These are phyloP conservation scores for Halcyon smyrnensis DNA, from an alignment of 2,797 vertebrate genomes.

Conservation along the genomic window DNA sequence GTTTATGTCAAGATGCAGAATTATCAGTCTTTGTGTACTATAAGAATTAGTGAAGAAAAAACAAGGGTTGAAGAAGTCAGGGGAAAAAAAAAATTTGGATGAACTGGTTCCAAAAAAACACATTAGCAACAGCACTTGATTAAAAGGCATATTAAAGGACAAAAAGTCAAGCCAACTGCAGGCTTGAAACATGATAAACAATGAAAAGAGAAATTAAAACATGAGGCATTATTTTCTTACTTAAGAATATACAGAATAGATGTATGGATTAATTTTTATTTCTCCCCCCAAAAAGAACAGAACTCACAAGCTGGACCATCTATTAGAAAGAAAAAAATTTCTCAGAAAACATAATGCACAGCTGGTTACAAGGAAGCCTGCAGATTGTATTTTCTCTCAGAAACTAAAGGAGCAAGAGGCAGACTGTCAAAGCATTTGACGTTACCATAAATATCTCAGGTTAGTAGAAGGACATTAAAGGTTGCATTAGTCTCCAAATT, in stretches of 20 bases:
- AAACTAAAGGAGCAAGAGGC: not conserved
- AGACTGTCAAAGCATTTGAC: not conserved
- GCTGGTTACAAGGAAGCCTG: not conserved
- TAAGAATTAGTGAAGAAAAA: not conserved
- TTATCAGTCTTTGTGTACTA: not conserved
- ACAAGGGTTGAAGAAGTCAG: not conserved
- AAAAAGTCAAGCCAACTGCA: not conserved
- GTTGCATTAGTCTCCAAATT: not conserved
- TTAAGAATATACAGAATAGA: not conserved
- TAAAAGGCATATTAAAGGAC: not conserved
- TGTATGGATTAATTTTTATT: not conserved
- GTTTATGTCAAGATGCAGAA: not conserved
- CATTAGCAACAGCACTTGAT: not conserved
- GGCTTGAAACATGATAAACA: not conserved
- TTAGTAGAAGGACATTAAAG: not conserved
- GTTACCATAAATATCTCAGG: not conserved
- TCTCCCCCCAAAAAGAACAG: not conserved
- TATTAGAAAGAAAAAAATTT: not conserved
- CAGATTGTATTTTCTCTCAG: not conserved
- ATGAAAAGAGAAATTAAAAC: not conserved
- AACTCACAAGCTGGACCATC: not conserved
- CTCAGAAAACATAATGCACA: not conserved
- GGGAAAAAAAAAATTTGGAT: not conserved
- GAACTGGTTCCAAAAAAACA: not conserved
- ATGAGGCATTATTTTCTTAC: not conserved